phyloP scores from a whole-genome alignment of 64 coral and sea anemone genomes.

The Pocillopora damicornis region DNA sequence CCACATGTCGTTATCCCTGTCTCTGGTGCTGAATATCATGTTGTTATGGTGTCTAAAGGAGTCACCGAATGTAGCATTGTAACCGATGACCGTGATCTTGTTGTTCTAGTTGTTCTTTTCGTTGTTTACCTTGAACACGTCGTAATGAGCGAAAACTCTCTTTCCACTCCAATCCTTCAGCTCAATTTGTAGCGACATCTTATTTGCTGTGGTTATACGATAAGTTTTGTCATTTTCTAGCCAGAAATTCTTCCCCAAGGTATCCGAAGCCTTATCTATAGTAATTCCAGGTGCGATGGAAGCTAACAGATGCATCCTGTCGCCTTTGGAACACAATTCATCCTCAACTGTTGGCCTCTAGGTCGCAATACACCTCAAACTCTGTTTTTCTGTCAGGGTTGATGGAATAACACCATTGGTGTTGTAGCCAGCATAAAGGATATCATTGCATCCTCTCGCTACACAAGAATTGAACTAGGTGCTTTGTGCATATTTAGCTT shows the following conservation, averaged over 20 bases:
- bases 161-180: slow-evolving; percentile 39
- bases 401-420: slow-evolving; percentile 40
- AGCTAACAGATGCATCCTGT: slow-evolving; percentile 24
- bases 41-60: slow-evolving; percentile 56
- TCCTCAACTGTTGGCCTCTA: slow-evolving; percentile 30
- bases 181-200: slow-evolving; percentile 38
- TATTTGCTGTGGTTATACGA: slow-evolving; percentile 12
- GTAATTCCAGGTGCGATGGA: slow-evolving; percentile 53
- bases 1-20: slow-evolving; percentile 56
- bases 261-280: slow-evolving; percentile 65
- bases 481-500: too few species aligned
- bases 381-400: slow-evolving; percentile 31
- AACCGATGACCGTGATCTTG: slow-evolving; percentile 33
- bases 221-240: slow-evolving; percentile 58
- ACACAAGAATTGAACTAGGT: background rate
- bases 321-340: slow-evolving; percentile 65
- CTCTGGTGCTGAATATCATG: slow-evolving; percentile 65
- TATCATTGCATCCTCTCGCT: slow-evolving; percentile 51
- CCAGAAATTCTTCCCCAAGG: slow-evolving; percentile 45
- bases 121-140: slow-evolving; percentile 29
- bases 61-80: slow-evolving; percentile 42
- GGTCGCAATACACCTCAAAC: slow-evolving; percentile 53
- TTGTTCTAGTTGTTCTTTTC: slow-evolving; percentile 37
- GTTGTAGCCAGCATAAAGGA: slow-evolving; percentile 41
- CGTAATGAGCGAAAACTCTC: slow-evolving; percentile 38